Conservation (phyloP, 2,888 invertebrate species). For the Escarpia spicata region DNA sequence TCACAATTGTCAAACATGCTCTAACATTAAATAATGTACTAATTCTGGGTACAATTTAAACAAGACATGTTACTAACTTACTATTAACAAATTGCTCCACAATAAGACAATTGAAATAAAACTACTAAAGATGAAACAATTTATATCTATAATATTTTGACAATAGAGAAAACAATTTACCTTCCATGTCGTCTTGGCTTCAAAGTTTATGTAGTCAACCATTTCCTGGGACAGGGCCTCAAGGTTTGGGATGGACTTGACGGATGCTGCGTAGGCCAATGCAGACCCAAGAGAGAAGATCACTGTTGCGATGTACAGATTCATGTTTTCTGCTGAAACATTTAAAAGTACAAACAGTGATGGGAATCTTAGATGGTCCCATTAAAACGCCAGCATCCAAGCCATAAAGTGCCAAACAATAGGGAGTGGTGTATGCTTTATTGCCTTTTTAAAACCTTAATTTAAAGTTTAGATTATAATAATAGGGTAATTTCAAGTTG, state of each 20-base stretch:
- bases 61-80: not conserved
- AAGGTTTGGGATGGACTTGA: slow-evolving; percentile 35
- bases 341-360: not conserved
- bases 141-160: not conserved
- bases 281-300: slow-evolving; percentile 14
- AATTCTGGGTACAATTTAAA: not conserved
- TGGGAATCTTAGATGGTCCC: too few species aligned
- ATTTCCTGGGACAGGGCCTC: slow-evolving; percentile 77
- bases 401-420: too few species aligned
- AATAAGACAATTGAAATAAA: not conserved
- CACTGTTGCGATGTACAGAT: not conserved
- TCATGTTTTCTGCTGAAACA: not conserved
- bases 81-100: not conserved
- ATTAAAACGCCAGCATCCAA: too few species aligned
- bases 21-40: not conserved
- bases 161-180: slow-evolving; percentile 57
- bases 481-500: too few species aligned
- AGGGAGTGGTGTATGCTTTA: too few species aligned
- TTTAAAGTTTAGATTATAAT: too few species aligned
- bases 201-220: slow-evolving; percentile 72
- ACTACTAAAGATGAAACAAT: not conserved
- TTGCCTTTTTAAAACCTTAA: too few species aligned
- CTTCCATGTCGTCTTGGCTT: slow-evolving; percentile 76
- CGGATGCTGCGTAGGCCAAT: slow-evolving; percentile 25
- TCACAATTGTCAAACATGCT: not conserved